Percentiles rank a stretch among this genome's conserved stretches.
phyloP scores from a whole-genome alignment of 2,797 vertebrate genomes.

The Lepidocolaptes lacrymiger region DNA sequence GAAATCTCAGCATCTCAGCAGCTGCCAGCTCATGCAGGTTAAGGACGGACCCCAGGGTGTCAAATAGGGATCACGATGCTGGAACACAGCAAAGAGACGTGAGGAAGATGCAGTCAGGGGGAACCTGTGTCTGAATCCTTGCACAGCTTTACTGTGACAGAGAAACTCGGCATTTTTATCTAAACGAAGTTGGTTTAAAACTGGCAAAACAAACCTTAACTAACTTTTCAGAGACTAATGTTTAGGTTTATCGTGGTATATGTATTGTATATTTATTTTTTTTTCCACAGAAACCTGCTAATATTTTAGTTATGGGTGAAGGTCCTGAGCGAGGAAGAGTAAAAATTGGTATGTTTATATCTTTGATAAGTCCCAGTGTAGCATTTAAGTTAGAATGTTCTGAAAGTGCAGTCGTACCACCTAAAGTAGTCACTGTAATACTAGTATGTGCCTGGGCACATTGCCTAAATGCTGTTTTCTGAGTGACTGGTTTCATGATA shows the following conservation, averaged over 20 bases:
- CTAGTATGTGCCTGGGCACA: constrained; percentile 43
- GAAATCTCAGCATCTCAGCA: rapidly evolving
- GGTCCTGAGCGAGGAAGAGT: constrained; percentile 99
- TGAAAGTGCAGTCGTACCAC: constrained; percentile 63
- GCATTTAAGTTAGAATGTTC: constrained; percentile 76
- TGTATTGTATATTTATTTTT: constrained; percentile 81
- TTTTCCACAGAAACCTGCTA: constrained; percentile 96
- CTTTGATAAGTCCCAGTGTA: constrained; percentile 81
- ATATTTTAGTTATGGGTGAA: constrained; percentile 99
- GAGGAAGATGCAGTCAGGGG: constrained; percentile 11
- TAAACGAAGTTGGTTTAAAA: constrained; percentile 68
- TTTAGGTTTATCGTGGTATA: constrained; percentile 79
- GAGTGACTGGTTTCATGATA: constrained; percentile 47
- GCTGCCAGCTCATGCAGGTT: not conserved
- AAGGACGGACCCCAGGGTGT: not conserved
- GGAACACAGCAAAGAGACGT: not conserved
- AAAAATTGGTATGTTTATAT: constrained; percentile 95
- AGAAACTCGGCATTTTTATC: constrained; percentile 57
- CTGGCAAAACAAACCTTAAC: constrained; percentile 67
- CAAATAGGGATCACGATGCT: not conserved
- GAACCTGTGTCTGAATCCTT: constrained; percentile 23
- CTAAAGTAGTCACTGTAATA: constrained; percentile 68
- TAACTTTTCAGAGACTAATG: constrained; percentile 70
- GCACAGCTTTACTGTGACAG: constrained; percentile 13
- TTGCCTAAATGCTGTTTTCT: constrained; percentile 61